Evolutionary conservation across 2,888 invertebrate species (phyloP), one percentile per base, ranked within the genome.

Genomic region (Anorthoa munda): DNA sequence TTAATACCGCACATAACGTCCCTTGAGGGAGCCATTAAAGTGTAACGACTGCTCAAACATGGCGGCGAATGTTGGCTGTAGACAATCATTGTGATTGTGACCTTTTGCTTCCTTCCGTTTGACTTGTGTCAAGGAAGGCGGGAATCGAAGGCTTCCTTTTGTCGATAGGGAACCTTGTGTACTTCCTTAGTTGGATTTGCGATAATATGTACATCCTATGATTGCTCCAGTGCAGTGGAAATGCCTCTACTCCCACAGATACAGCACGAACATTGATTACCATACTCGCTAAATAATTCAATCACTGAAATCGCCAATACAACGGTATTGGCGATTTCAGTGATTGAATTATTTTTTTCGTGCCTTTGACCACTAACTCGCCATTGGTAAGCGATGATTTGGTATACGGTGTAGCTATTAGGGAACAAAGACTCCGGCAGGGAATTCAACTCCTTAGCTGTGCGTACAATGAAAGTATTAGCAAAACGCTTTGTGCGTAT

Each of bases 111-210:
- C 61, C 77, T 76, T 61, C 61, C 65, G 53, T 53, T 63, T 39
- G 63, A 53, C 46, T 63, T 39, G 51, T 51, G 61, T 61, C 66
- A 26, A 66, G 51, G 81, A 77, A 60, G 48, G 53, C 61, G 55
- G 72, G 79, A 78, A 46, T 61, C 48, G 50, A 69, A 69, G 39
- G 60, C 31, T 61, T 79, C 79, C 80, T 50, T 72, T 72, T 72
- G 53, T 79, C 59, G 79, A 72, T 63, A 23, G 26, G 23, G 58
- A 73, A 64, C 74, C 64, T 79, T 79, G 65, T 50, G 13, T 26
- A 48, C 55, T 53, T 72, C 64, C 73, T 9, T 63, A 72, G 39
- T 39, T 31, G 26, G 60, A 70, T 5, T 70, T 39, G 69, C 58
- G 26, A 26, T 45, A 4, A 15, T 65, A 45, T 50, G 39, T 18